Evolutionary conservation across 2,888 invertebrate genomes (phyloP).

Genomic region (Alviniconcha strummeri): DNA sequence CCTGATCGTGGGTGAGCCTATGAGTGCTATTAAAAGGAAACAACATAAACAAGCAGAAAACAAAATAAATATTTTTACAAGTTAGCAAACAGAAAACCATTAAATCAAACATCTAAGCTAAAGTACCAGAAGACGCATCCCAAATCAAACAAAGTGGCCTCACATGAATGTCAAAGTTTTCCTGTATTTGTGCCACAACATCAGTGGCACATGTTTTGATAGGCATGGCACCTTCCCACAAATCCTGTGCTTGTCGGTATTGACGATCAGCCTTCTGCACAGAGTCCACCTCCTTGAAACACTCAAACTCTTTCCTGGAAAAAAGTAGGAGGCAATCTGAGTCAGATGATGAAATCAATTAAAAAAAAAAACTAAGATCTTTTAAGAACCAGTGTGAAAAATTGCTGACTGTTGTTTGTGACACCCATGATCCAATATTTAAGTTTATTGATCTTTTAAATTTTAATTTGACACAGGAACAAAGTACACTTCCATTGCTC

Average conservation of each 20-base stretch:
- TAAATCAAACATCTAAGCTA: too few species aligned
- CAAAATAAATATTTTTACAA: too few species aligned
- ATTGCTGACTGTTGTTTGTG: neutral
- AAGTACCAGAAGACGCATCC: too few species aligned
- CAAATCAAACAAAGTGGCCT: neutral
- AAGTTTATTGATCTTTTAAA: too few species aligned
- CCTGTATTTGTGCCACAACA: constrained; percentile 25
- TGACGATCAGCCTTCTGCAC: constrained; percentile 36
- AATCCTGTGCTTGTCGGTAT: constrained; percentile 27
- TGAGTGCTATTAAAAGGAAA: too few species aligned
- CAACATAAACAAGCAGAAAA: too few species aligned
- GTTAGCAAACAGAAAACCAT: too few species aligned
- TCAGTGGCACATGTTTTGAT: constrained; percentile 36
- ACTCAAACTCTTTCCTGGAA: constrained; percentile 40
- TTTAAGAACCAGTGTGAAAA: neutral
- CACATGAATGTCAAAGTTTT: constrained; percentile 44
- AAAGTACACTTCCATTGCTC: too few species aligned
- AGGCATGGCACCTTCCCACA: constrained; percentile 32
- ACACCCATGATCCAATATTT: neutral
- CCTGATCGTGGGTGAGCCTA: too few species aligned
- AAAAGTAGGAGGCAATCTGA: neutral
- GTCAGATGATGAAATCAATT: too few species aligned
- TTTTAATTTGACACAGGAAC: too few species aligned
- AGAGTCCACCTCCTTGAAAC: constrained; percentile 44
- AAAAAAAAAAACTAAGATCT: neutral